Conservation (phyloP, 2,888 invertebrate species). For the Caenorhabditis japonica region DNA sequence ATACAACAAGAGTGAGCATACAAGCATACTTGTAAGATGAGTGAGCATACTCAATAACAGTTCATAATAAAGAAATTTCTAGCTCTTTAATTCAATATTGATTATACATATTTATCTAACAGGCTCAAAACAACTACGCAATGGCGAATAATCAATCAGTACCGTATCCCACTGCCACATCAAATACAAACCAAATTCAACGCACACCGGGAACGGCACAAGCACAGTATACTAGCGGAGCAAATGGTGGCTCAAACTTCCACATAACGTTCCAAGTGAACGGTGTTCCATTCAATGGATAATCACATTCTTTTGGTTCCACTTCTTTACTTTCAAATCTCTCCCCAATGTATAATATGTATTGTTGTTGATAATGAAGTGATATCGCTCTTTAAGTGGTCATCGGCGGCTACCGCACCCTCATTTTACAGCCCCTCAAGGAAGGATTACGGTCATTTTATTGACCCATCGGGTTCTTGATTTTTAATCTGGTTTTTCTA, state of each 20-base stretch:
- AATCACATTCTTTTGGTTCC: neutral
- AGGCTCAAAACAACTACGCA: constrained; percentile 47
- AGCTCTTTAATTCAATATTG: no score
- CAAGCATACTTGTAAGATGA: no score
- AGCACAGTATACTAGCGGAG: constrained; percentile 28
- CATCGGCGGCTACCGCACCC: constrained; percentile 3
- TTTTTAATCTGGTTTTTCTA: no score
- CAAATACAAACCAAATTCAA: neutral
- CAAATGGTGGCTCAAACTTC: constrained; percentile 36
- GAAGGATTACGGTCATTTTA: constrained; percentile 4
- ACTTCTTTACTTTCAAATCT: neutral
- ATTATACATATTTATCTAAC: no score
- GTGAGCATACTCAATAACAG: no score
- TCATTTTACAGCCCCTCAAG: constrained; percentile 28
- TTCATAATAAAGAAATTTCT: no score
- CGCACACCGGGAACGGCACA: constrained; percentile 38
- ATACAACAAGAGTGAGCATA: no score
- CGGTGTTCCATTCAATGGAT: constrained; percentile 43
- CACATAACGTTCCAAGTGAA: constrained; percentile 52
- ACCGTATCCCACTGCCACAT: constrained; percentile 19
- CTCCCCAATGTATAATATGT: neutral
- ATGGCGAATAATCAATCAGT: constrained; percentile 24
- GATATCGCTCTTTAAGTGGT: neutral
- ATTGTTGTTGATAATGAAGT: constrained; percentile 7
- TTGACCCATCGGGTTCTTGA: no score